Evolutionary conservation across 2,113 vertebrate genomes (phyloP), one percentile per base, ranked within the genome.

Genomic region (Aegotheles bennettii): DNA sequence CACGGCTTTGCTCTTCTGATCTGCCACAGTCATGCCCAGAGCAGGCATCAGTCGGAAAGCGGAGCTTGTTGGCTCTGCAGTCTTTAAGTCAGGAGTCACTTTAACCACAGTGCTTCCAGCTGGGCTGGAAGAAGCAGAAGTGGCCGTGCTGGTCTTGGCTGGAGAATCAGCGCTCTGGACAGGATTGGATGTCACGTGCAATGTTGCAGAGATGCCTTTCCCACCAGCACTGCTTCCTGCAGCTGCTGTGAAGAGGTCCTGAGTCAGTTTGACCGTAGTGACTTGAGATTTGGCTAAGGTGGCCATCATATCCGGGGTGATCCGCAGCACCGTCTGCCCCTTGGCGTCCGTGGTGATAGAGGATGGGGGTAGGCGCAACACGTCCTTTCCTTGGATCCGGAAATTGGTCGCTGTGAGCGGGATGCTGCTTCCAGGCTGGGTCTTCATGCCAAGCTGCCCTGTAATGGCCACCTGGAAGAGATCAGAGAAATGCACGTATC

Each of bases 231-330:
- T 77, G 14, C 98, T 97, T 17, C 98, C 95, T 0, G 97, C 94
- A 31, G 98, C 97, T 2, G 98, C 95, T 50, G 98, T 97, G 85
- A 99, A 98, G 86, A 99, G 99, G 96, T 99, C 99, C 48, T 99
- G 99, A 13, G 99, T 99, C 91, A 99, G 97, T 96, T 99, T 99
- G 84, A 99, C 99, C 0, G 99, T 99, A 19, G 99, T 98, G 42
- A 99, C 98, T 67, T 99, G 99, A 28, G 99, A 99, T 94, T 99
- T 99, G 92, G 99, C 98, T 57, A 99, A 97, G 1, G 99, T 99
- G 38, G 99, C 99, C 99, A 99, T 99, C 99, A 99, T 99, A 98
- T 99, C 99, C 0, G 99, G 99, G 12, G 99, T 99, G 96, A 99
- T 99, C 21, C 99, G 98, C 84, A 99, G 97, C 89, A 99, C 99